Evolutionary conservation across 2,113 vertebrate genomes (phyloP).

Genomic region (Sceloporus undulatus): DNA sequence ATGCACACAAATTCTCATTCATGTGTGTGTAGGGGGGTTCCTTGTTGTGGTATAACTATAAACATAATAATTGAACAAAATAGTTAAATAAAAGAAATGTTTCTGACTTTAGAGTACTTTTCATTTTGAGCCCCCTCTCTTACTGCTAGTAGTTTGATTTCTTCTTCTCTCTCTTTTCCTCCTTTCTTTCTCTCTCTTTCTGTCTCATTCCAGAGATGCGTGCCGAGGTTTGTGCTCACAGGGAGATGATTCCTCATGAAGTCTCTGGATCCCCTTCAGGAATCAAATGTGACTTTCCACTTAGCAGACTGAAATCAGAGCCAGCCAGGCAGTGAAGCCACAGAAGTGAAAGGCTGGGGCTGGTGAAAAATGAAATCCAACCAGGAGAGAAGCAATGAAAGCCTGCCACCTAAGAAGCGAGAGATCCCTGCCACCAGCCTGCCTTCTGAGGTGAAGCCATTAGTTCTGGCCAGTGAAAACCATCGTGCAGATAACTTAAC

Average conservation of each 20-base stretch:
- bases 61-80: background rate
- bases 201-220: conserved; percentile 80
- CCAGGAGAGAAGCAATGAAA: conserved; percentile 98
- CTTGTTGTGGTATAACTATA: background rate
- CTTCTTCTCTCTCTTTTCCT: conserved; percentile 35
- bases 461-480: conserved; percentile 84
- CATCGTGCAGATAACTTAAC: conserved; percentile 89
- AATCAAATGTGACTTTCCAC: conserved; percentile 91
- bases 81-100: background rate
- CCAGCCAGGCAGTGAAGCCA: conserved; percentile 84
- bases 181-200: conserved; percentile 27
- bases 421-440: conserved; percentile 92
- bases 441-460: conserved; percentile 86
- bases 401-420: conserved; percentile 98
- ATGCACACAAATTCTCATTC: too few relatives aligned
- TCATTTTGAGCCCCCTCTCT: conserved; percentile 9
- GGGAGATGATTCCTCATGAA: conserved; percentile 99
- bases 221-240: conserved; percentile 81
- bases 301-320: conserved; percentile 86
- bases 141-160: conserved; percentile 44
- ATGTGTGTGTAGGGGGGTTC: too few relatives aligned
- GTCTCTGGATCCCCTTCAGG: conserved; percentile 88
- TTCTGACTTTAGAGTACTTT: background rate
- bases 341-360: conserved; percentile 81
- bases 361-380: conserved; percentile 96